A percentile compares a stretch with the other conserved stretches of the same genome.
Conservation (phyloP, 2,113 vertebrate species). For the Tretioscincus oriximinensis region DNA sequence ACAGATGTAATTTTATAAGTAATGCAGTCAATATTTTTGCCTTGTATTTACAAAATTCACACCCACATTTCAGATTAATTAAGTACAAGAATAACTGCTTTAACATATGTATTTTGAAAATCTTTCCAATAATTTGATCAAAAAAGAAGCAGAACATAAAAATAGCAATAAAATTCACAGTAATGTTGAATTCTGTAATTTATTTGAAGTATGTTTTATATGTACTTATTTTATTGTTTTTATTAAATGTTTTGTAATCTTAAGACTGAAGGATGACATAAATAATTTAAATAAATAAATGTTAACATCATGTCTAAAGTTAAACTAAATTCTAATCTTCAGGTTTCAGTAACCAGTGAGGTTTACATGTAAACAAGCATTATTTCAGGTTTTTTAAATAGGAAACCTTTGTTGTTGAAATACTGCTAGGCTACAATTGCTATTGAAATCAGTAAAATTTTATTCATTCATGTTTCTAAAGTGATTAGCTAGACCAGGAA, state of each 20-base stretch:
- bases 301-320: not conserved
- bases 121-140: not conserved
- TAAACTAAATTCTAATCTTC: not conserved
- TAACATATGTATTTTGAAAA: not conserved
- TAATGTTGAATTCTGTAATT: not conserved
- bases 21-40: not conserved
- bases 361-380: not conserved
- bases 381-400: not conserved
- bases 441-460: no score
- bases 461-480: no score
- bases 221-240: no score
- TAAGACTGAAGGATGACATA: not conserved
- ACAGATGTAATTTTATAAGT: fast-evolving
- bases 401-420: not conserved
- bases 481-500: no score
- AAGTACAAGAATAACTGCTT: not conserved
- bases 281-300: not conserved
- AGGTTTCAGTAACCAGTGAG: no score
- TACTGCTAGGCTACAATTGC: no score
- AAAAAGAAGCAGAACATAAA: not conserved
- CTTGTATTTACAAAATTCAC: not conserved
- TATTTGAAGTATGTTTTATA: not conserved
- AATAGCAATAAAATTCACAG: not conserved
- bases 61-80: not conserved
- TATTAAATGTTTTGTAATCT: not conserved